Conservation (phyloP, 1,140 invertebrate species). For the Hydropsyche tenuis region DNA sequence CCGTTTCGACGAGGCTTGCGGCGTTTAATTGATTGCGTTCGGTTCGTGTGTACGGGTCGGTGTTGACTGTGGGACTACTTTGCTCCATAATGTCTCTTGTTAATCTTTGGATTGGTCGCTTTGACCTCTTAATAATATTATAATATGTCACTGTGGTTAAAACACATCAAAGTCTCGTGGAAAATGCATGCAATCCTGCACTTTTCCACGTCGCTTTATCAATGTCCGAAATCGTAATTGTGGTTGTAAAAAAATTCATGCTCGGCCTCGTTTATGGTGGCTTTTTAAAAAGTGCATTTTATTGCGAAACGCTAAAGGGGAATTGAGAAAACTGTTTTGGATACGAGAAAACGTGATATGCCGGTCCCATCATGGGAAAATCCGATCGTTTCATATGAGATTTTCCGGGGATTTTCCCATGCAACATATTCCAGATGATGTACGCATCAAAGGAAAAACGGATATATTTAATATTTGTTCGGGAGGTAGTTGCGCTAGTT, state of each 20-base stretch:
- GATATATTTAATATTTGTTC: neutral
- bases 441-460: neutral
- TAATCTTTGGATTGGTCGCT: too few relatives aligned
- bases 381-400: constrained; percentile 2
- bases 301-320: neutral
- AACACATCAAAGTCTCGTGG: neutral
- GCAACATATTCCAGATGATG: neutral
- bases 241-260: neutral
- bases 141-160: too few relatives aligned
- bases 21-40: too few relatives aligned
- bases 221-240: neutral
- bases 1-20: too few relatives aligned
- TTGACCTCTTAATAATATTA: too few relatives aligned
- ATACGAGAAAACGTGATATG: neutral
- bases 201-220: constrained; percentile 4
- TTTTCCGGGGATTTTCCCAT: neutral
- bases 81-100: too few relatives aligned
- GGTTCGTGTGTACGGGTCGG: too few relatives aligned
- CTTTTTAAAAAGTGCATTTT: constrained; percentile 1
- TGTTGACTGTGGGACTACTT: too few relatives aligned
- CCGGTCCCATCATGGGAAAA: neutral
- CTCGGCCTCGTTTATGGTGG: neutral
- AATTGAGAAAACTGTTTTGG: too few relatives aligned
- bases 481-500: neutral
- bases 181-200: constrained; percentile 14